phyloP scores from a whole-genome alignment of 2,113 vertebrate species.

The Rhinolophus ferrumequinum region DNA sequence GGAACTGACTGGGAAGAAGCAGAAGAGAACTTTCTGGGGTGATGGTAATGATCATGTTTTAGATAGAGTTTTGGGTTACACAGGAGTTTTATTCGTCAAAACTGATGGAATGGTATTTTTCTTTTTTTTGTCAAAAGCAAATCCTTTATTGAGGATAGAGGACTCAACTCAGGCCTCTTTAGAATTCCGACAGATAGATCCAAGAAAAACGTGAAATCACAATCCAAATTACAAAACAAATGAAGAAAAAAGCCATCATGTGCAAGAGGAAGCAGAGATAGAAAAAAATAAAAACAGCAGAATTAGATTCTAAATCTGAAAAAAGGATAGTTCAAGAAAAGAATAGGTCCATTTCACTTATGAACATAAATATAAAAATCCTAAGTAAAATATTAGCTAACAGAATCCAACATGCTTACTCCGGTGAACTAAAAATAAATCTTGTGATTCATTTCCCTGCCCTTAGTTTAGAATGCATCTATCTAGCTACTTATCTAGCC shows the following conservation, averaged over 20 bases:
- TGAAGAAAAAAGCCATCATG: background rate
- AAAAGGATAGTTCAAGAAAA: background rate
- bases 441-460: background rate
- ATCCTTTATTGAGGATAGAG: background rate
- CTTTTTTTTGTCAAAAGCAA: background rate
- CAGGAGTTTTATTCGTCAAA: background rate
- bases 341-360: conserved; percentile 6
- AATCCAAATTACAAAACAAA: conserved; percentile 57
- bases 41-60: background rate
- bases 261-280: background rate
- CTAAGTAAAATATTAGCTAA: conserved; percentile 34
- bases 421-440: background rate
- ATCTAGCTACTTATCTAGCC: background rate
- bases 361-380: background rate
- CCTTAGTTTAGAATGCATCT: background rate
- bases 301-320: conserved; percentile 40
- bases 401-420: conserved; percentile 18
- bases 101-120: background rate
- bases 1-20: background rate
- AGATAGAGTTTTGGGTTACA: background rate
- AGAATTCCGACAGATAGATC: conserved; percentile 9
- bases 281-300: background rate
- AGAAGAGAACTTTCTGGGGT: background rate
- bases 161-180: background rate
- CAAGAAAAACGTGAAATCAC: background rate